phyloP scores from a whole-genome alignment of 2,888 invertebrate species.

The Nymphalis urticae region DNA sequence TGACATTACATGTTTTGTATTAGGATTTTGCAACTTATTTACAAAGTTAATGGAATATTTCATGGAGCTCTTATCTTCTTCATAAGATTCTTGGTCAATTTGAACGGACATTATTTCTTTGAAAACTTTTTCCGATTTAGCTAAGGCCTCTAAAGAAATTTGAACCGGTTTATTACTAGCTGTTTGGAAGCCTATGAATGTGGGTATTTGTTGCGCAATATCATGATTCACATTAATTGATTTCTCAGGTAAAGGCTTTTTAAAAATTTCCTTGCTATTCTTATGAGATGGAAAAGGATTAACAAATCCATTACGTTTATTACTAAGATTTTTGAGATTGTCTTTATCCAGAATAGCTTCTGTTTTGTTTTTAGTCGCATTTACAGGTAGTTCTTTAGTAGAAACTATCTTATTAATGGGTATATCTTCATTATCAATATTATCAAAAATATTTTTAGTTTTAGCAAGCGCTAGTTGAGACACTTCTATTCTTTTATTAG shows the following conservation, averaged over 20 bases:
- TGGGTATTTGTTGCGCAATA: slow-evolving; percentile 6
- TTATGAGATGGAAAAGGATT: neutral
- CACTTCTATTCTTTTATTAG: slow-evolving; percentile 58
- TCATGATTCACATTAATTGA: neutral
- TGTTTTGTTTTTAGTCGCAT: neutral
- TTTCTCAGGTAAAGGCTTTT: neutral
- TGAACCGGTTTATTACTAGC: slow-evolving; percentile 47
- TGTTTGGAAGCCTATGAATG: slow-evolving; percentile 55
- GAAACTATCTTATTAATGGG: neutral
- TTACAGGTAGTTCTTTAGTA: neutral
- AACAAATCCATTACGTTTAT: neutral
- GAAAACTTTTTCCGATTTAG: slow-evolving; percentile 53
- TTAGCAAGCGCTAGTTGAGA: slow-evolving; percentile 52
- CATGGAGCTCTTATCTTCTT: neutral
- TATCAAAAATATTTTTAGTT: slow-evolving; percentile 52
- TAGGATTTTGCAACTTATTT: neutral
- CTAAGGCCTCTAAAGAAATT: slow-evolving; percentile 49
- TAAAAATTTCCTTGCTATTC: neutral
- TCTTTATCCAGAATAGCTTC: neutral
- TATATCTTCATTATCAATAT: slow-evolving; percentile 32
- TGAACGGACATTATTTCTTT: slow-evolving; percentile 32
- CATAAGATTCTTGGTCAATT: neutral
- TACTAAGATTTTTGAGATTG: neutral
- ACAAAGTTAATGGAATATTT: neutral
- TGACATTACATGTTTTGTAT: neutral